A percentile compares a stretch with the other conserved stretches of the same genome.
phyloP scores from a whole-genome alignment of 2,888 invertebrate species.

The Artemia sinica region DNA sequence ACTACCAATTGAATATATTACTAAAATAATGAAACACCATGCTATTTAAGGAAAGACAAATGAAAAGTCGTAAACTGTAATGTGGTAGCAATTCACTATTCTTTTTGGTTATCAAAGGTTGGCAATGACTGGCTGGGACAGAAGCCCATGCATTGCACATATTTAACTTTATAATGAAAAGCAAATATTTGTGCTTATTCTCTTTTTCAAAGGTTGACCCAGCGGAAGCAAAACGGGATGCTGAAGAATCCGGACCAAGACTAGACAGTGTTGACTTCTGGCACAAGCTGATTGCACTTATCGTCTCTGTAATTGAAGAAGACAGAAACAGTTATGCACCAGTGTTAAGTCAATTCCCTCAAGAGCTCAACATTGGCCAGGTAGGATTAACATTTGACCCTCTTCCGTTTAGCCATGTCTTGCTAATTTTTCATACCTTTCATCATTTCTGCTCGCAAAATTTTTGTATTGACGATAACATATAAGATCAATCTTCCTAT shows the following conservation, averaged over 20 bases:
- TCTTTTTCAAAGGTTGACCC: slow-evolving; percentile 52
- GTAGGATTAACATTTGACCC: slow-evolving; percentile 33
- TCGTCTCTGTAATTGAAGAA: slow-evolving; percentile 96
- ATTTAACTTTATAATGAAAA: background rate
- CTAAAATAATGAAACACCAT: too few relatives aligned
- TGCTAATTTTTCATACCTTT: too few relatives aligned
- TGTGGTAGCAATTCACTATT: too few relatives aligned
- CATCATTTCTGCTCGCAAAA: too few relatives aligned
- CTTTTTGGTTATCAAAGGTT: too few relatives aligned
- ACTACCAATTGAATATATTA: too few relatives aligned
- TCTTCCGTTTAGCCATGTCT: too few relatives aligned
- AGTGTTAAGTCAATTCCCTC: slow-evolving; percentile 95
- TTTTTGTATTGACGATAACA: too few relatives aligned
- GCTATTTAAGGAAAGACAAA: too few relatives aligned
- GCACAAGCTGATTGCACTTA: slow-evolving; percentile 90
- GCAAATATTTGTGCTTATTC: slow-evolving; percentile 5
- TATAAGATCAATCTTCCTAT: too few relatives aligned
- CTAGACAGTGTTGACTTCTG: slow-evolving; percentile 80
- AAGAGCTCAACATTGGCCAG: slow-evolving; percentile 94
- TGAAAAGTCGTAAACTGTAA: too few relatives aligned
- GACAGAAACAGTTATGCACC: slow-evolving; percentile 95
- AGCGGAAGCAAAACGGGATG: slow-evolving; percentile 68
- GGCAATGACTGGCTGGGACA: too few relatives aligned
- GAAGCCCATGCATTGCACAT: background rate
- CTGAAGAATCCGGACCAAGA: slow-evolving; percentile 55